Base-by-base conservation (phyloP, 1,140 invertebrate species). In the Penaeus vannamei region DNA sequence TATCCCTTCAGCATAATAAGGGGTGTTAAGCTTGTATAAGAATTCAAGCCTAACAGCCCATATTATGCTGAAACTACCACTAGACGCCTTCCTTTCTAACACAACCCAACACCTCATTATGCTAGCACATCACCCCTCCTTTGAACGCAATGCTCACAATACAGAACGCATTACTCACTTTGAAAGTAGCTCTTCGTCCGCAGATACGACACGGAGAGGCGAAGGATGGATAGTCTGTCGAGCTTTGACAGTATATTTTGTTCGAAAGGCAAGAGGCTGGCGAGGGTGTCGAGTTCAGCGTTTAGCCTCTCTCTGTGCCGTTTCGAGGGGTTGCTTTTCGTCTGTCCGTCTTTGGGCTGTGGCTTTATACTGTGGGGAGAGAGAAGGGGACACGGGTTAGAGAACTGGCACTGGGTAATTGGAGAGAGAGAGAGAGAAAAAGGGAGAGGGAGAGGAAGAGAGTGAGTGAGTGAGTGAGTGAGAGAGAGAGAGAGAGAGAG, bases 151-250 rank as follows among this genome's bases (percentile, higher is more conserved):
- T 8, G 53, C 76, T 42, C 36, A 42, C 36, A 42, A 42, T 42
- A 42, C 36, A 42, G 36, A 77, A 85, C 36, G 26, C 22, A 29
- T 32, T 29, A 93, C 95, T 95, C 94, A 99, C 98, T 97, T 97
- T 99, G 98, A 94, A 99, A 99, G 94, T 99, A 99, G 94, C 97
- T 98, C 94, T 99, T 99, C 92, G 98, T 99, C 90, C 98, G 95
- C 91, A 99, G 95, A 93, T 99, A 99, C 94, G 97, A 98, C 93
- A 99, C 99, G 83, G 98, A 98, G 85, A 99, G 96, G 92, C 99
- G 95, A 85, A 99, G 95, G 92, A 99, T 99, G 92, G 98, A 99
- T 36, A 99, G 96, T 92, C 99, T 96, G 94, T 99, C 99, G 92
- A 99, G 94, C 94, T 99, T 99, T 92, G 97, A 98, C 80, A 99